phyloP scores from a whole-genome alignment of 2,113 vertebrate genomes.

The Sylvietta virens region DNA sequence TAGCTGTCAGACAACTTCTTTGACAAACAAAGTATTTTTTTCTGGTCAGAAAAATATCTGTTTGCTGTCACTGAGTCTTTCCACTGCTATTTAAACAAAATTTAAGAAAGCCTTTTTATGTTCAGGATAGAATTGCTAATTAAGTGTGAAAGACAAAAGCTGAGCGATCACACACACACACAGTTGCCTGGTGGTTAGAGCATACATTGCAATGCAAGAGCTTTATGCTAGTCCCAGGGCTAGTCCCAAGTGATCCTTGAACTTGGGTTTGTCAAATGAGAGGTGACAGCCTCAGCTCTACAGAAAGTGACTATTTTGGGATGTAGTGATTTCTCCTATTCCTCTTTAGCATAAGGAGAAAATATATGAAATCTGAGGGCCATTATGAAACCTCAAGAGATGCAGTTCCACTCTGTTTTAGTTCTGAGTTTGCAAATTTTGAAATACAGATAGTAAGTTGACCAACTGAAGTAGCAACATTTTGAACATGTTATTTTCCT shows the following conservation, averaged over 20 bases:
- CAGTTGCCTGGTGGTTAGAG: background rate
- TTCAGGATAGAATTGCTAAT: background rate
- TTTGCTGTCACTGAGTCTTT: background rate
- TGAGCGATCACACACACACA: background rate
- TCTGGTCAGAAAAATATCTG: background rate
- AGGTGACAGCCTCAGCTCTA: background rate
- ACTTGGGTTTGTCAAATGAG: background rate
- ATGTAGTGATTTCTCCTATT: background rate
- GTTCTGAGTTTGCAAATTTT: background rate
- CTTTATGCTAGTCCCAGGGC: background rate
- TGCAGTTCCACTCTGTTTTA: background rate
- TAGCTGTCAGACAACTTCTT: background rate
- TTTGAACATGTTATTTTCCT: background rate
- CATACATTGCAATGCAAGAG: background rate
- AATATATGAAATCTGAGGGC: background rate
- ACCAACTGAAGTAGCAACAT: background rate
- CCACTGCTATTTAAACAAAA: background rate
- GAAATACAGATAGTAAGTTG: background rate
- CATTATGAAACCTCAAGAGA: background rate
- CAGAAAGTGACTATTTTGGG: background rate
- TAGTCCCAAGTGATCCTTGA: background rate
- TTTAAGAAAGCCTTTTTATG: background rate
- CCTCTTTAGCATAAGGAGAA: background rate
- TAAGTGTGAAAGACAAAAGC: background rate
- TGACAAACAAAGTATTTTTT: background rate